Evolutionary conservation across 2,797 vertebrate genomes (phyloP).

Genomic region (Myotis findleyi): DNA sequence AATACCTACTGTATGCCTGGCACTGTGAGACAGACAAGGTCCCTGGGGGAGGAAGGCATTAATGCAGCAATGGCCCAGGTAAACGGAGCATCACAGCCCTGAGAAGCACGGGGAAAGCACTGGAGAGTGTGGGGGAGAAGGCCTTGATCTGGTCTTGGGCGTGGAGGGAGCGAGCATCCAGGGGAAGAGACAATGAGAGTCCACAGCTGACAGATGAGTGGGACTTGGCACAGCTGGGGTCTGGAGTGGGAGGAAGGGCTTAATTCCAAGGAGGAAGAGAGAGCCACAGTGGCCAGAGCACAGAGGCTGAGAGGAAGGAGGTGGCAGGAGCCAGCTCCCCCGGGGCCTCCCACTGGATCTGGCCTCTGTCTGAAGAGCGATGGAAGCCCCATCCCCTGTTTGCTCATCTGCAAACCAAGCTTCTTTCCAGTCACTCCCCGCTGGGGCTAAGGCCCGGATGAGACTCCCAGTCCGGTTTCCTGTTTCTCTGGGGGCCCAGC

Average conservation of each 20-base stretch:
- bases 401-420: neutral
- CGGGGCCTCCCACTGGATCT: neutral
- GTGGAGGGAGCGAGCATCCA: fast-evolving
- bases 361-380: neutral
- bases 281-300: fast-evolving
- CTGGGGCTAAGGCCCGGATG: fast-evolving
- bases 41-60: neutral
- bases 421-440: neutral
- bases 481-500: neutral
- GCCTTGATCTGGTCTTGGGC: neutral
- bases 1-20: neutral
- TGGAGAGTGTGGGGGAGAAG: neutral
- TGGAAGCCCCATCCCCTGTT: neutral
- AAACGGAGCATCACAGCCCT: neutral
- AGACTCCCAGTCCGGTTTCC: neutral
- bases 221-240: fast-evolving
- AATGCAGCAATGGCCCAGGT: neutral
- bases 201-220: no score
- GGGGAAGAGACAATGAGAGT: neutral
- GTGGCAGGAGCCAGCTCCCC: neutral
- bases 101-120: neutral
- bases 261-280: neutral
- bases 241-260: neutral
- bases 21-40: neutral
- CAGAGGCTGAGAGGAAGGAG: no score